Conservation (phyloP, 2,888 invertebrate species). For the Mythimna pallens region DNA sequence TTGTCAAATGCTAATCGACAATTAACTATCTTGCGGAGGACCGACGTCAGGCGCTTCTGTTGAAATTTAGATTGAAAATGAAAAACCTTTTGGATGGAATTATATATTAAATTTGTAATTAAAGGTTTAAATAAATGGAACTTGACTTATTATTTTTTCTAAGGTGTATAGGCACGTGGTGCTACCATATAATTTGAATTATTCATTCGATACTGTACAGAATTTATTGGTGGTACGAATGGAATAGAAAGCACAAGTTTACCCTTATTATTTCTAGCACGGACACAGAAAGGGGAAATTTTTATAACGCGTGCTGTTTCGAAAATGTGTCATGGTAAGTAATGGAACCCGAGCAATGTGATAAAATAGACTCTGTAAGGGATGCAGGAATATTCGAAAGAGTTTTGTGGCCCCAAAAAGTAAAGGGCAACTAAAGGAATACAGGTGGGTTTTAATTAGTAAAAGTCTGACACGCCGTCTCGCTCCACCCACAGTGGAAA, state of each 20-base stretch:
- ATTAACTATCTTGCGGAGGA: neutral
- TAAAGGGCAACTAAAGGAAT: too few species aligned
- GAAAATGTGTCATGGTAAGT: neutral
- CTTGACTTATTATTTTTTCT: neutral
- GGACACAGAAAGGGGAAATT: neutral
- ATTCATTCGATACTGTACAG: neutral
- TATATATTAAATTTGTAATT: neutral
- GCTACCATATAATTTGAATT: neutral
- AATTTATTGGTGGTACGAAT: neutral
- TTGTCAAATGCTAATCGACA: neutral
- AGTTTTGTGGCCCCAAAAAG: too few species aligned
- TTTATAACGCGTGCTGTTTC: neutral
- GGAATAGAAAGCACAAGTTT: neutral
- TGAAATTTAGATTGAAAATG: neutral
- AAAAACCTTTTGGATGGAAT: neutral
- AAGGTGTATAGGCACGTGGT: neutral
- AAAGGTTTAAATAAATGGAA: neutral
- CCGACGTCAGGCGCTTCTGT: constrained; percentile 1
- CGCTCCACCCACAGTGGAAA: too few species aligned
- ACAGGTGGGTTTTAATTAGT: too few species aligned
- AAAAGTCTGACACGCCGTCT: too few species aligned
- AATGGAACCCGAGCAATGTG: neutral
- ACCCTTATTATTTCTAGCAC: neutral
- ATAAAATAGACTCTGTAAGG: neutral
- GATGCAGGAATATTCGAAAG: too few species aligned